A percentile compares a stretch with the other conserved stretches of the same genome.
These are phyloP conservation scores for Gari tellinella DNA, from an alignment of 2,888 invertebrate species.

Conservation along the genomic window DNA sequence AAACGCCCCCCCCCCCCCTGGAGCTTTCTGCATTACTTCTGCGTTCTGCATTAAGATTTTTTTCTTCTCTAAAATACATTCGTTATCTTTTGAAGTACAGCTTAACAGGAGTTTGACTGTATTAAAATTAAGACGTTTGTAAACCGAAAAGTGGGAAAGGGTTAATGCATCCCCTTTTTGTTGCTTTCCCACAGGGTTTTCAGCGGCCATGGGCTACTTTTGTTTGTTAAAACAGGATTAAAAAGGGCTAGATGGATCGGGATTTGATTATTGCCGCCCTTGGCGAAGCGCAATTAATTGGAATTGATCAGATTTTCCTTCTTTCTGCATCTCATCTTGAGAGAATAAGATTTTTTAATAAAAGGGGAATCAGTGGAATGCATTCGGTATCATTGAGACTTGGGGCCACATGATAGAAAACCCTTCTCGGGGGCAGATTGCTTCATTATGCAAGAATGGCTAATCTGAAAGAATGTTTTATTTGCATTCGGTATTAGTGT, in stretches of 20 bases:
- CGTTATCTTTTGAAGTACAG: too few relatives aligned
- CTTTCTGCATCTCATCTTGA: conserved; percentile 40
- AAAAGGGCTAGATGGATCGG: conserved; percentile 49
- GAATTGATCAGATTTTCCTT: conserved; percentile 54
- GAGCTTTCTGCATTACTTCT: too few relatives aligned
- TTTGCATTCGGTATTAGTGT: conserved; percentile 46
- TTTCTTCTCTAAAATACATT: too few relatives aligned
- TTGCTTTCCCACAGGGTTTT: too few relatives aligned
- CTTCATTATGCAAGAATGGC: conserved; percentile 51
- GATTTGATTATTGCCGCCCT: conserved; percentile 50
- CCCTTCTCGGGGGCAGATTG: conserved; percentile 34
- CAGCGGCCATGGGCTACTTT: too few relatives aligned
- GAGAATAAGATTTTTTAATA: conserved; percentile 47
- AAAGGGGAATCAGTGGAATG: conserved; percentile 40
- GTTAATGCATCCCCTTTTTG: too few relatives aligned
- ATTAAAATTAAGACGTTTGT: too few relatives aligned
- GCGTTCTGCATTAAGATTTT: too few relatives aligned
- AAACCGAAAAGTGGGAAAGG: too few relatives aligned
- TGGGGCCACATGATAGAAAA: background rate
- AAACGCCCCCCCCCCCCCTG: too few relatives aligned
- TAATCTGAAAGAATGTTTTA: conserved; percentile 37
- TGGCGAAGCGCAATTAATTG: conserved; percentile 54
- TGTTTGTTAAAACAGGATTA: conserved; percentile 1
- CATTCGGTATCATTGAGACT: conserved; percentile 9
- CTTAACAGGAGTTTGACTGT: too few relatives aligned